Evolutionary conservation across 2,888 invertebrate species (phyloP).

Genomic region (Tipula helvola): DNA sequence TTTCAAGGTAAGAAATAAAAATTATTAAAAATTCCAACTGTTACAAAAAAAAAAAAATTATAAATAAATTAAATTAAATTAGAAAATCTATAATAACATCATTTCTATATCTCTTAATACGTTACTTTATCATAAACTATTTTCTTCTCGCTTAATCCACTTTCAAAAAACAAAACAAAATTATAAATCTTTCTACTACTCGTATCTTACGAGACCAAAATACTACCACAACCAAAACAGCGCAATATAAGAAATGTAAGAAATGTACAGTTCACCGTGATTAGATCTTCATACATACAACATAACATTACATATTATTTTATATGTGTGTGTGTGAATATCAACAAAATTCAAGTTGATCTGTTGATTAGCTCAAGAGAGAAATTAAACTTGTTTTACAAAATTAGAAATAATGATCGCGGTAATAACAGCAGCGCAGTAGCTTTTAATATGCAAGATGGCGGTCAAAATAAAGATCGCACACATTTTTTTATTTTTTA

Average conservation of each 20-base stretch:
- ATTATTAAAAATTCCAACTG: neutral
- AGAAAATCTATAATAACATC: neutral
- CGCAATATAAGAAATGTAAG: neutral
- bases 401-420: neutral
- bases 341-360: neutral
- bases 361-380: neutral
- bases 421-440: neutral
- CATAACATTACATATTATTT: neutral
- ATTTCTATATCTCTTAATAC: neutral
- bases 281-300: neutral
- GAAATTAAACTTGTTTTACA: neutral
- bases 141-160: neutral
- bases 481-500: neutral
- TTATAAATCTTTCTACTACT: neutral
- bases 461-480: neutral
- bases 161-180: neutral
- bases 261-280: neutral
- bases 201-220: neutral
- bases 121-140: neutral
- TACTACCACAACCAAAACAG: neutral
- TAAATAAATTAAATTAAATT: conserved; percentile 4
- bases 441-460: neutral
- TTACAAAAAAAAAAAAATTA: neutral
- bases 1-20: neutral
- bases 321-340: neutral